Percentiles rank a stretch among this genome's conserved stretches.
These are phyloP conservation scores for Pollenia griseotomentosa DNA, from an alignment of 2,888 invertebrate genomes.

Conservation along the genomic window DNA sequence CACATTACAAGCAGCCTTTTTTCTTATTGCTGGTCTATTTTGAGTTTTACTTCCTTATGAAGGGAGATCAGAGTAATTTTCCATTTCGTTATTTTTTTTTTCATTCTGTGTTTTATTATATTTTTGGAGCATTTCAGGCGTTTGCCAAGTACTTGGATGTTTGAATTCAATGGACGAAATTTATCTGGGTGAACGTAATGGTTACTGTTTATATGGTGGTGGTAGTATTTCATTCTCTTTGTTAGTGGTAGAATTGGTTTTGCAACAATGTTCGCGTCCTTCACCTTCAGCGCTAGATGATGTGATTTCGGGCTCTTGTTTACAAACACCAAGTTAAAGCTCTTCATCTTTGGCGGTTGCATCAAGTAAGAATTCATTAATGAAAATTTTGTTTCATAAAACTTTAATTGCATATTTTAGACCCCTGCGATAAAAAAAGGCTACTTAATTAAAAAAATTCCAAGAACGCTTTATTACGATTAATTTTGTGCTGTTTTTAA, in stretches of 20 bases:
- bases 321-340: slow-evolving; percentile 87
- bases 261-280: slow-evolving; percentile 89
- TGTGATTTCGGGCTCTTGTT: slow-evolving; percentile 95
- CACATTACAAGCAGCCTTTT: neutral
- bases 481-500: too few relatives aligned
- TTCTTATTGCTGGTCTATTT: neutral
- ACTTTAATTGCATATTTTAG: too few relatives aligned
- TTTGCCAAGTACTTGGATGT: slow-evolving; percentile 82
- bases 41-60: neutral
- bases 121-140: slow-evolving; percentile 79
- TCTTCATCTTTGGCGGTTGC: slow-evolving; percentile 92
- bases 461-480: too few relatives aligned
- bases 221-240: too few relatives aligned
- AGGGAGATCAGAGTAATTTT: neutral
- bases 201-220: slow-evolving; percentile 87
- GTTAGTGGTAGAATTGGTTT: slow-evolving; percentile 87
- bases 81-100: slow-evolving; percentile 6
- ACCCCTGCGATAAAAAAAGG: too few relatives aligned
- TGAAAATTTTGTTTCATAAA: neutral
- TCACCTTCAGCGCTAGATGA: slow-evolving; percentile 91
- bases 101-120: neutral
- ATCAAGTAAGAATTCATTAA: slow-evolving; percentile 87
- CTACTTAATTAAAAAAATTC: too few relatives aligned
- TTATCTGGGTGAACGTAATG: slow-evolving; percentile 95
- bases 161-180: slow-evolving; percentile 80